Evolutionary conservation across 2,113 vertebrate genomes (phyloP), one percentile per base, ranked within the genome.

Genomic region (Perca schrenkii): DNA sequence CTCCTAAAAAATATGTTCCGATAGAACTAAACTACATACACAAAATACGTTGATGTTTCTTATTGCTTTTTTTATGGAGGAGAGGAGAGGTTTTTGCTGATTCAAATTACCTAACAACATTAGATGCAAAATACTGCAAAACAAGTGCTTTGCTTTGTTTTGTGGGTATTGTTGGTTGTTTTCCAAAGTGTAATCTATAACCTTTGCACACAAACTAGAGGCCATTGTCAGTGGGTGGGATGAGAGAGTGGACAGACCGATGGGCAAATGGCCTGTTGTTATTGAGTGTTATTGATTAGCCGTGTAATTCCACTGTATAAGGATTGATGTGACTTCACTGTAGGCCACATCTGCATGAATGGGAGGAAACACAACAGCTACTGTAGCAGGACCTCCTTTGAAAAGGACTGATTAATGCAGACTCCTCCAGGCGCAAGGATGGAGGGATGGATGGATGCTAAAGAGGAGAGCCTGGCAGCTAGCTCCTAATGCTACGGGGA

Each of bases 391-490:
- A 86, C 90, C 85, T 85, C 82, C 67, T 84, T 86, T 16, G 74
- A 88, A 83, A 76, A 84, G 47, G 46, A 63, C 77, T 92, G 88
- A 93, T 92, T 94, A 92, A 93, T 94, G 88, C 83, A 88, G 46
- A 90, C 71, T 90, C 88, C 90, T 93, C 83, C 88, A 68, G 92
- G 90, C 89, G 73, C 61, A 85, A 84, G 88, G 86, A 93, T 89
- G 87, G 88, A 93, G 85, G 92, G 86, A 91, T 85, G 89, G 89
- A 92, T 90, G 87, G 90, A 91, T 92, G 89, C 83, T 88, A 88
- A 92, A 89, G 85, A 91, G 82, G 79, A 89, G 86, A 82, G 86
- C 85, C 92, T 93, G 92, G 93, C 91, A 93, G 86, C 92, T 88
- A 92, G 84, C 80, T 86, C 67, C 81, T 74, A 88, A 89, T 88